phyloP scores from a whole-genome alignment of 1,140 invertebrate genomes.

The Trichoplusia ni region DNA sequence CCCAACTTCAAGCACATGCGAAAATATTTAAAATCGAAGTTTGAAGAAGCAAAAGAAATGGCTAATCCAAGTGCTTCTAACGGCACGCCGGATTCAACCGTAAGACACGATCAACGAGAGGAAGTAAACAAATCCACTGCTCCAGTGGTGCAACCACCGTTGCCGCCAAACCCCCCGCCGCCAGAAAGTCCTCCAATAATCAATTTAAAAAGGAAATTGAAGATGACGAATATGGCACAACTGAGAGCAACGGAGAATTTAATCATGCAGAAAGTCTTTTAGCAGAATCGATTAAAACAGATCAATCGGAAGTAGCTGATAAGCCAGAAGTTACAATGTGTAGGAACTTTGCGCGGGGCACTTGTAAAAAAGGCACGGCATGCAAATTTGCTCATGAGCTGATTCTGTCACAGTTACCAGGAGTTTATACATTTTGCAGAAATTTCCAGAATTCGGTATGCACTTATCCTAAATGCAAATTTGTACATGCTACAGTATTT shows the following conservation, averaged over 20 bases:
- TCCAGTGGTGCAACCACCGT: constrained; percentile 8
- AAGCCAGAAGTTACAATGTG: constrained; percentile 44
- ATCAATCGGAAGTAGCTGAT: constrained; percentile 12
- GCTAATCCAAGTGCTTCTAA: background rate
- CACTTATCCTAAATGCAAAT: constrained; percentile 50
- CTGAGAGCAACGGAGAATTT: background rate
- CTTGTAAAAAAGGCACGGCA: constrained; percentile 47
- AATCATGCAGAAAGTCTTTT: background rate
- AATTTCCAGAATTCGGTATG: constrained; percentile 61
- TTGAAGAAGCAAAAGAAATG: constrained; percentile 39
- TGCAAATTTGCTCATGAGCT: constrained; percentile 57
- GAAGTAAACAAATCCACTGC: background rate
- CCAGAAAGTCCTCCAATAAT: constrained; percentile 5
- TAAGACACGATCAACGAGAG: background rate
- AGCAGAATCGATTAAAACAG: background rate
- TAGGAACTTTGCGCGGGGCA: constrained; percentile 59
- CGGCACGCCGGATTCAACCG: too few species aligned
- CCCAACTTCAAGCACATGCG: constrained; percentile 67
- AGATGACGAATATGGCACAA: constrained; percentile 21
- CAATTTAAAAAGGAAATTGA: constrained; percentile 7
- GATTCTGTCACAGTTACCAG: constrained; percentile 49
- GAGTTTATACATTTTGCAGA: constrained; percentile 60
- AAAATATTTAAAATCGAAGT: constrained; percentile 62
- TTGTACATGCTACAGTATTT: constrained; percentile 63
- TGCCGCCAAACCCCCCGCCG: constrained; percentile 28